Base-by-base conservation (phyloP, 2,113 vertebrate genomes). In the Gnathonemus echidnorhynchus region DNA sequence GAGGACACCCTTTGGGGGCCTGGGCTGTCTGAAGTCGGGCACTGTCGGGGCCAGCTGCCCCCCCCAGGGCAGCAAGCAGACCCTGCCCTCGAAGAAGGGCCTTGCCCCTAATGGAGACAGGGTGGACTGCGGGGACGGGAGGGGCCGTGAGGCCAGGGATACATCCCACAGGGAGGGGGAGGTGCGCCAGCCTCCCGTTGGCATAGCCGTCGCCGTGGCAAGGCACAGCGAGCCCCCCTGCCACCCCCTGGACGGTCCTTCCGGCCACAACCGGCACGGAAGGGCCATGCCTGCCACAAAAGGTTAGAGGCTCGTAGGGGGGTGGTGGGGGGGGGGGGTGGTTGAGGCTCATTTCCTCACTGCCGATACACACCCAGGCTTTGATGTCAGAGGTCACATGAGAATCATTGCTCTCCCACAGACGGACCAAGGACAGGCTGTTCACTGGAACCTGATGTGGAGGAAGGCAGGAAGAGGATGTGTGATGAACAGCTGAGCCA, bases 111-210 rank as follows among this genome's bases (percentile, higher is more conserved):
- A 98, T 86, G 93, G 93, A 52, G 98, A 98, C 42, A 95, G 98
- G n/a, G 95, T 96, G 0, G 98, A 99, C 90, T 99, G 97, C 0
- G 96, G 97, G 1, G 96, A 96, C 85, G 95, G 94, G 48, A 96
- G 97, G 0, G 93, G 96, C 92, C 92, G 97, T 49, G 98, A 98
- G 8, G 96, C 95, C 66, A 95, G 97, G 0, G 98, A 99, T 0
- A 3, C 94, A 3, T 90, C 93, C 1, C 95, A 97, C 0, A 95
- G 96, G 0, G 97, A 98, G 49, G 95, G 95, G 0, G 98, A 99
- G 93, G 98, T 98, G 91, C 96, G 98, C 31, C 98, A 99, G 94
- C 98, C 98, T 0, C 98, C 98, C 0, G 98, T 99, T 39, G 98
- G 98, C 88, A 99, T 99, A 1, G 98, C 98, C 0, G 98, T 99